phyloP scores from a whole-genome alignment of 1,140 invertebrate species.

The Drosophila burlai region DNA sequence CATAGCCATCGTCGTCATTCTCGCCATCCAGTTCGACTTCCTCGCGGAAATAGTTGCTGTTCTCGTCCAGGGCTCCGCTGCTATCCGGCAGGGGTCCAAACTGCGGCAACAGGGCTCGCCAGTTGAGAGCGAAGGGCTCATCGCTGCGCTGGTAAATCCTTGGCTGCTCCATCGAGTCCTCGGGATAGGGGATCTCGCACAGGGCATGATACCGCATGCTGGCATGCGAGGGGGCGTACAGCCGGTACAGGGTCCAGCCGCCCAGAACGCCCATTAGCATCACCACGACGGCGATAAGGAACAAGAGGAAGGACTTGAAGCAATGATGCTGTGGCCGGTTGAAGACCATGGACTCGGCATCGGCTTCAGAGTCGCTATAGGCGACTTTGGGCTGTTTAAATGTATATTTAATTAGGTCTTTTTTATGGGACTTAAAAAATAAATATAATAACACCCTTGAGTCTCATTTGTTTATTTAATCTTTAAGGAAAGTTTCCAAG shows the following conservation, averaged over 20 bases:
- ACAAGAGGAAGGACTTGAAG: constrained; percentile 89
- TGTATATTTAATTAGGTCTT: neutral
- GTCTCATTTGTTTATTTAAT: neutral
- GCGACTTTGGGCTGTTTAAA: constrained; percentile 54
- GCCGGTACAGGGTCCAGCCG: constrained; percentile 91
- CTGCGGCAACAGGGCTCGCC: constrained; percentile 66
- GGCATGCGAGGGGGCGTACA: constrained; percentile 88
- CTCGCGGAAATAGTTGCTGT: constrained; percentile 89
- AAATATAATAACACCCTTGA: neutral
- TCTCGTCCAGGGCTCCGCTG: constrained; percentile 41
- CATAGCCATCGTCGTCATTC: constrained; percentile 88
- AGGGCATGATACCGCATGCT: constrained; percentile 88
- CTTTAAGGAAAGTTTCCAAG: neutral
- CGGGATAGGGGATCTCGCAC: constrained; percentile 89
- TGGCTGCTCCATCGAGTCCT: constrained; percentile 75
- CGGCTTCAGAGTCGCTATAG: constrained; percentile 83
- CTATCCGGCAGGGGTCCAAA: constrained; percentile 22
- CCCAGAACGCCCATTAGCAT: constrained; percentile 91
- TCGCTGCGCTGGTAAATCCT: constrained; percentile 73
- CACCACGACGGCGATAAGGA: constrained; percentile 90
- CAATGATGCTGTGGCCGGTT: constrained; percentile 86
- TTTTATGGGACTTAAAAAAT: neutral
- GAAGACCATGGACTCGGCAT: constrained; percentile 85
- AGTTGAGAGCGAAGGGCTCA: constrained; percentile 73
- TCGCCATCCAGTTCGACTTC: constrained; percentile 90